Conservation (phyloP, 2,113 vertebrate species). For the Zapus hudsonius region DNA sequence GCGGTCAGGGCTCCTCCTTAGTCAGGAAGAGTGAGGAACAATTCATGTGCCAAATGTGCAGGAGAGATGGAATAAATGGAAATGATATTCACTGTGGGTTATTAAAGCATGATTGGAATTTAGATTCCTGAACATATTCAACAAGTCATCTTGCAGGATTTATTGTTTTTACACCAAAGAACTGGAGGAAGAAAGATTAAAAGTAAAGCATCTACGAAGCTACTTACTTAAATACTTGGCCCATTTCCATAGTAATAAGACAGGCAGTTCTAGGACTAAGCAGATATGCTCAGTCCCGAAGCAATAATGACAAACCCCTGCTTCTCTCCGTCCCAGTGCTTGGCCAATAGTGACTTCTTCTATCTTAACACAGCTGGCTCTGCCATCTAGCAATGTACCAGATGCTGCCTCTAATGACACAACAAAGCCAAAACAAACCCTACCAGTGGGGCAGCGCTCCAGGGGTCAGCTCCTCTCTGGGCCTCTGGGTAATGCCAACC, state of each 20-base stretch:
- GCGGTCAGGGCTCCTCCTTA: neutral
- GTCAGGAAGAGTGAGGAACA: neutral
- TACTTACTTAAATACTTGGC: neutral
- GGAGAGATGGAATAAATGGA: neutral
- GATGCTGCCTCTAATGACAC: slow-evolving; percentile 32
- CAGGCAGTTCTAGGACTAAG: neutral
- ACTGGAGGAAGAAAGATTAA: neutral
- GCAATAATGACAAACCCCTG: neutral
- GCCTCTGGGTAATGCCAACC: neutral
- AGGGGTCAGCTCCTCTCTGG: slow-evolving; percentile 32
- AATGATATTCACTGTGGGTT: neutral
- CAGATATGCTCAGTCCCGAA: neutral
- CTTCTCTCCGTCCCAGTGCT: neutral
- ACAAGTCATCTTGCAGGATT: neutral
- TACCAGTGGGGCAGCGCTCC: neutral
- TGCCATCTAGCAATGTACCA: slow-evolving; percentile 39
- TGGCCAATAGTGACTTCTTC: slow-evolving; percentile 30
- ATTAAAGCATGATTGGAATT: slow-evolving; percentile 4
- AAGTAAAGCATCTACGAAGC: neutral
- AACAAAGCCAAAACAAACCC: slow-evolving; percentile 14
- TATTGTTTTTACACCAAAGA: slow-evolving; percentile 23
- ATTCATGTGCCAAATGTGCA: neutral
- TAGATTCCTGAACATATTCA: slow-evolving; percentile 18
- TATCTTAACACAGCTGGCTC: neutral
- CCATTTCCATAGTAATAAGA: neutral